These are phyloP conservation scores for Apostichopus leukothele DNA, from an alignment of 53 echinoderm and acorn worm species.

Conservation along the genomic window DNA sequence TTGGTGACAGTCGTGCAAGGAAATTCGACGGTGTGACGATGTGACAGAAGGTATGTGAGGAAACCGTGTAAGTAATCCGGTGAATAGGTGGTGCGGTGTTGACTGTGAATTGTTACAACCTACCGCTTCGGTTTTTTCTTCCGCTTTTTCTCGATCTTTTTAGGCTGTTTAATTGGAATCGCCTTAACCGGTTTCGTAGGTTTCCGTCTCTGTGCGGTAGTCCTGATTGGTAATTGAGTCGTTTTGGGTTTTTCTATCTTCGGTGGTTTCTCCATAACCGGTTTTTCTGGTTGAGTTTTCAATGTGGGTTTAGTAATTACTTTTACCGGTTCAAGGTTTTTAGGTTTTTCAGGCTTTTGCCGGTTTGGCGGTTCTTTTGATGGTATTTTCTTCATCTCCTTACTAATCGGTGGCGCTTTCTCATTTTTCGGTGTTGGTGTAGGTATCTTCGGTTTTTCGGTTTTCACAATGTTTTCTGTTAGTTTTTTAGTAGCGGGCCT, in stretches of 20 bases:
- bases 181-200: conserved; percentile 41
- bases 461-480: not conserved
- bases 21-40: no score
- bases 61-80: not conserved
- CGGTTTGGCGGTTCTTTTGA: not conserved
- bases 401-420: not conserved
- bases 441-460: not conserved
- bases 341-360: not conserved
- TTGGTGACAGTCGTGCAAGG: no score
- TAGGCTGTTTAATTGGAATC: conserved; percentile 40
- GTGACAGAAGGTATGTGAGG: no score
- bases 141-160: conserved; percentile 59
- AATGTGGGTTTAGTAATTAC: not conserved
- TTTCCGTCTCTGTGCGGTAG: not conserved
- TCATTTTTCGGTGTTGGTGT: not conserved
- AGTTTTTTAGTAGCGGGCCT: not conserved
- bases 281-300: conserved; percentile 21
- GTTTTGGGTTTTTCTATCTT: not conserved
- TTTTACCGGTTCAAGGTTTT: not conserved
- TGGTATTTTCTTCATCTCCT: not conserved
- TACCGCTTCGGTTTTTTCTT: conserved; percentile 45
- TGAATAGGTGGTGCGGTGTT: not conserved
- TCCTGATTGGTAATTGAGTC: not conserved
- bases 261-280: conserved; percentile 20
- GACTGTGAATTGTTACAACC: not conserved